phyloP scores from a whole-genome alignment of 2,113 vertebrate genomes.

The Paramisgurnus dabryanus region DNA sequence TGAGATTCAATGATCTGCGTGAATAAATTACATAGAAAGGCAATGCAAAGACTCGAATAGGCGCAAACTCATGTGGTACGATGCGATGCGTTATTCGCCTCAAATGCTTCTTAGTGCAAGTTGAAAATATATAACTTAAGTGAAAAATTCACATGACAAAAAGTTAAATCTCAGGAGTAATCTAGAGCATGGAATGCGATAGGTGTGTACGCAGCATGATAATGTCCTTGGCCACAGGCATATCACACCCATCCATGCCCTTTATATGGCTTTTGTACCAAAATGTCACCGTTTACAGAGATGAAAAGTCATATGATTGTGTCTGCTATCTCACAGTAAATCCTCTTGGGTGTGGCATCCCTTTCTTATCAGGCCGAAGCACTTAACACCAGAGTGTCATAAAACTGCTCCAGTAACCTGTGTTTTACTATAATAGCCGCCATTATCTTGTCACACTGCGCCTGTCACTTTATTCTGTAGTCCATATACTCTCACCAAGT shows the following conservation, averaged over 20 bases:
- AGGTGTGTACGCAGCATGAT: too few relatives aligned
- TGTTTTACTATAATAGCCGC: conserved; percentile 16
- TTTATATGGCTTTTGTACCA: conserved; percentile 7
- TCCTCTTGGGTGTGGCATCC: not conserved
- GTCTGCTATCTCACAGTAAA: not conserved
- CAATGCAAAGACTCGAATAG: too few relatives aligned
- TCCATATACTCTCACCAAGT: not conserved
- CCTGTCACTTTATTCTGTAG: not conserved
- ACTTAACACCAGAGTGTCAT: conserved; percentile 4
- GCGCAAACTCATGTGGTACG: too few relatives aligned
- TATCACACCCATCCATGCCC: not conserved
- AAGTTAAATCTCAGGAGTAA: too few relatives aligned
- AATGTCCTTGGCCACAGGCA: not conserved
- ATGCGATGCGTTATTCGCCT: too few relatives aligned
- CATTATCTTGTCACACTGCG: conserved; percentile 20
- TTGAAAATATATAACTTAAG: too few relatives aligned
- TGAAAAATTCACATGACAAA: too few relatives aligned
- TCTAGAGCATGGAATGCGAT: too few relatives aligned
- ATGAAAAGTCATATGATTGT: conserved; percentile 19
- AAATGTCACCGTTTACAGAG: conserved; percentile 11
- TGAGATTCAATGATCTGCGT: too few relatives aligned
- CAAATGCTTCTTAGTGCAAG: too few relatives aligned
- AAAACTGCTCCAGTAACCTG: not conserved
- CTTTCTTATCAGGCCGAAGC: conserved; percentile 18
- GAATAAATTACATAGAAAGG: too few relatives aligned